Base-by-base conservation (phyloP, 2,113 vertebrate genomes). In the Rhadina sibilatrix region DNA sequence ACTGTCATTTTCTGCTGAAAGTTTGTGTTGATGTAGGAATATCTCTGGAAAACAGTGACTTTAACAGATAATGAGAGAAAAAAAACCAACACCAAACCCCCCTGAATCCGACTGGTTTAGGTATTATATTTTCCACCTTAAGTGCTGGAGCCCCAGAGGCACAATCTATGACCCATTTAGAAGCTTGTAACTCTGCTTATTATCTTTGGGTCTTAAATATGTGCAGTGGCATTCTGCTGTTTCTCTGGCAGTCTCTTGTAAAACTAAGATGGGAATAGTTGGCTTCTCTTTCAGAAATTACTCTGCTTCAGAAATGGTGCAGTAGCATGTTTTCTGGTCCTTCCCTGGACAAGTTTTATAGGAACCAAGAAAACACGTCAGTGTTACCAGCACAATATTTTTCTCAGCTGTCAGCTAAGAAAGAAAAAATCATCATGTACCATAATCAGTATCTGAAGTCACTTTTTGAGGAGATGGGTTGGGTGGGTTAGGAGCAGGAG, bases 191-290 rank as follows among this genome's bases (percentile, higher is more conserved):
- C 5, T 3, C 17, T 74, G 24, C 23, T 38, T 50, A 11, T 30
- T 12, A 6, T 54, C 37, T 42, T 9, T 82, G 60, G 1, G 8
- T 46, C 18, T 84, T 66, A 46, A 70, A 57, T 17, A 33, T 12
- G 11, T 10, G 3, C 42, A 46, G 31, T 30, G 35, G 4, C 12
- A 57, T 76, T 87, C 75, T 65, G 11, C 47, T 70, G 4, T 52
- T 89, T 61, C 15, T 74, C n/a, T 69, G 46, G 5, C 37, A 38
- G 49, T 70, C 23, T 37, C 70, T 40, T 83, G 12, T 42, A 19
- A 42, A 0, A 0, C 8, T 64, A 44, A 53, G 7, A 19, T 44
- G 20, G 10, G 22, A 57, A n/a, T 56, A 0, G 0, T 4, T 68
- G 24, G 4, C 12, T 50, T 59, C 31, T 42, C 16, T 76, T 75